Evolutionary conservation across 2,797 vertebrate species (phyloP).

Genomic region (Acipenser oxyrinchus): DNA sequence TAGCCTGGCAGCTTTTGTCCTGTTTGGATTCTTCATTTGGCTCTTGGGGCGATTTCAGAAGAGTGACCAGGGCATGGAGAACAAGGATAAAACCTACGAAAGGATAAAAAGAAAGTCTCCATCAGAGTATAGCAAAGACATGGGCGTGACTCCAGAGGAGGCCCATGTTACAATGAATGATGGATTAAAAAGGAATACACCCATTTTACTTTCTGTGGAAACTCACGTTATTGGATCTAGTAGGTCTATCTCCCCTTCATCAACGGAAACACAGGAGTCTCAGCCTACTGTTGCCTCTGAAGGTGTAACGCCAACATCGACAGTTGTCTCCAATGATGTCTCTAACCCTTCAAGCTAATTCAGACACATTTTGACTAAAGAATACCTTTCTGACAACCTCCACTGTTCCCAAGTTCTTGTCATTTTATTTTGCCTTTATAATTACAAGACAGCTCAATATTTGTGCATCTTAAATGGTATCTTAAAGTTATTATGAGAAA

Average conservation of each 20-base stretch:
- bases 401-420: too few relatives aligned
- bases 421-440: too few relatives aligned
- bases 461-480: too few relatives aligned
- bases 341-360: constrained; percentile 54
- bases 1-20: constrained; percentile 79
- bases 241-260: constrained; percentile 43
- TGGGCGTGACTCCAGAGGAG: constrained; percentile 82
- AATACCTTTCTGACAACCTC: too few relatives aligned
- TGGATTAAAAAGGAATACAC: constrained; percentile 59
- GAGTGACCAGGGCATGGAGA: constrained; percentile 83
- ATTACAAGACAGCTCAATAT: too few relatives aligned
- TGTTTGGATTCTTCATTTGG: constrained; percentile 93
- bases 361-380: not conserved
- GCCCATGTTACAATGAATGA: constrained; percentile 68
- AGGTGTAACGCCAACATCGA: constrained; percentile 46
- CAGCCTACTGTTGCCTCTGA: constrained; percentile 62
- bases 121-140: constrained; percentile 76
- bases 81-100: constrained; percentile 82
- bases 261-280: constrained; percentile 65
- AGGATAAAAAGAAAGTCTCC: constrained; percentile 90
- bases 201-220: constrained; percentile 72
- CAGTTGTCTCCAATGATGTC: constrained; percentile 54
- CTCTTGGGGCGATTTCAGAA: constrained; percentile 89
- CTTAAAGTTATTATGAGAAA: too few relatives aligned
- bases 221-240: constrained; percentile 47